These are phyloP conservation scores for Indicator indicator DNA, from an alignment of 2,113 vertebrate genomes.

Conservation along the genomic window DNA sequence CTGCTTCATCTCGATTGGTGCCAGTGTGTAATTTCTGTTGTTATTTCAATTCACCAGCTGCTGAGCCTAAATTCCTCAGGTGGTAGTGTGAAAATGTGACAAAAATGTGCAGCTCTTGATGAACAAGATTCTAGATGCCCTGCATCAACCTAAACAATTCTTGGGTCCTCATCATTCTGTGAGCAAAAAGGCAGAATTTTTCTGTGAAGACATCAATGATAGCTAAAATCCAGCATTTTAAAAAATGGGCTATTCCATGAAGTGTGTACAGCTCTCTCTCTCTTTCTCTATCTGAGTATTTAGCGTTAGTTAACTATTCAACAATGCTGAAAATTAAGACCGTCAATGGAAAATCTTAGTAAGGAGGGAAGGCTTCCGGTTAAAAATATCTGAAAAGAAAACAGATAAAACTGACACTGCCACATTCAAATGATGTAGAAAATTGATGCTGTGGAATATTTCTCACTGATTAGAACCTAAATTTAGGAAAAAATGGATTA, in stretches of 20 bases:
- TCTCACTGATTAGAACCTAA: not conserved
- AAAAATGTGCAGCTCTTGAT: not conserved
- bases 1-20: not conserved
- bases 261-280: not conserved
- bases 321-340: not conserved
- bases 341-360: not conserved
- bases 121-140: not conserved
- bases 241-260: not conserved
- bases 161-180: not conserved
- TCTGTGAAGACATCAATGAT: not conserved
- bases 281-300: not conserved
- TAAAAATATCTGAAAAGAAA: not conserved
- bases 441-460: not conserved
- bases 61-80: not conserved
- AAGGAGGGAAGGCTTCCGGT: not conserved
- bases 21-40: not conserved
- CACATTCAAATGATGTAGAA: not conserved
- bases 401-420: not conserved
- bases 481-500: not conserved
- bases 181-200: not conserved
- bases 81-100: not conserved
- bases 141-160: not conserved
- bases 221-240: not conserved
- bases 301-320: not conserved
- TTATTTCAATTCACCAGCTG: not conserved